Conservation (phyloP, 2,888 invertebrate species). For the Brenthis hecate region DNA sequence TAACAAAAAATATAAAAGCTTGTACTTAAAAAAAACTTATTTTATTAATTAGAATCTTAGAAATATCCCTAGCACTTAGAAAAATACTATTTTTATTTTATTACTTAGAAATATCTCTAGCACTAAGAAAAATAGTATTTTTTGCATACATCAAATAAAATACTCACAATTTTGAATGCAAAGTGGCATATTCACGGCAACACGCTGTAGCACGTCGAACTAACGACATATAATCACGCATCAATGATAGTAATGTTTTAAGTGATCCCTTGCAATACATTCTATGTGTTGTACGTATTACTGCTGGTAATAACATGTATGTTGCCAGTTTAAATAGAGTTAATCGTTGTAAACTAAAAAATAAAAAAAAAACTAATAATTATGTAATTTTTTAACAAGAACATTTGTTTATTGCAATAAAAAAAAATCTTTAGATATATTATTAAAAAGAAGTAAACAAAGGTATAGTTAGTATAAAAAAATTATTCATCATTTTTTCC, state of each 20-base stretch:
- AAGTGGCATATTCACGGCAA: constrained; percentile 62
- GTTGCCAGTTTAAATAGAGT: constrained; percentile 49
- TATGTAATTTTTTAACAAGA: not conserved
- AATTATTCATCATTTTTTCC: no score
- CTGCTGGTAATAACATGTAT: constrained; percentile 51
- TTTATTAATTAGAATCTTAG: no score
- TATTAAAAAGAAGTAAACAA: no score
- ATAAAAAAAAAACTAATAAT: not conserved
- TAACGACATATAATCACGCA: constrained; percentile 66
- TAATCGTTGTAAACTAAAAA: constrained; percentile 52
- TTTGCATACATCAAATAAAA: no score
- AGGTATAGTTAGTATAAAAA: no score
- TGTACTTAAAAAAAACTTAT: no score
- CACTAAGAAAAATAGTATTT: no score
- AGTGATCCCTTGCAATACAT: constrained; percentile 49
- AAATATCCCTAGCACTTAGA: no score
- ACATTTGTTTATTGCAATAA: no score
- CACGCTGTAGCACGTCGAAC: constrained; percentile 69
- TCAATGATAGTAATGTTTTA: constrained; percentile 48
- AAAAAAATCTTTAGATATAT: no score
- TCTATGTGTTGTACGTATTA: constrained; percentile 53
- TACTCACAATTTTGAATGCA: constrained; percentile 65
- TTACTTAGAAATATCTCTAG: no score
- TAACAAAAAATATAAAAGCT: not conserved
- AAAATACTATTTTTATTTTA: no score